Percentiles rank a stretch among this genome's conserved stretches.
Conservation (phyloP, 1,140 invertebrate species). For the Berghia stephanieae region DNA sequence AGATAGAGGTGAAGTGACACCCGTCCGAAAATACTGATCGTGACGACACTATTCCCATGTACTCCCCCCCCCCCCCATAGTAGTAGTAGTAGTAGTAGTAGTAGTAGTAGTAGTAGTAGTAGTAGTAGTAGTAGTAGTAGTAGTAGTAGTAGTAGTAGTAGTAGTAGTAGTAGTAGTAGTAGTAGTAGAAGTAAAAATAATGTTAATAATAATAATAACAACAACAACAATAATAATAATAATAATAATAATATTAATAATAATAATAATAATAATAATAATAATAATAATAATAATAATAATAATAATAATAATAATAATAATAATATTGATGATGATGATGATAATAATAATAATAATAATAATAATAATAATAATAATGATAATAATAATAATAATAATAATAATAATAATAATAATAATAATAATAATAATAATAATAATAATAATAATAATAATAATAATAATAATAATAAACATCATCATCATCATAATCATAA, state of each 20-base stretch:
- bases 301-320: neutral
- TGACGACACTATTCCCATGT: too few relatives aligned
- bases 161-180: constrained; percentile 29
- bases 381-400: neutral
- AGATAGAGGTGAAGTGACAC: too few relatives aligned
- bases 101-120: constrained; percentile 36
- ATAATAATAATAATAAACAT: too few relatives aligned
- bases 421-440: too few relatives aligned
- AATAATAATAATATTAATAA: constrained; percentile 10
- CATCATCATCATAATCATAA: too few relatives aligned
- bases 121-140: constrained; percentile 34
- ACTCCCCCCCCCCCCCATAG: neutral
- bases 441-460: too few relatives aligned
- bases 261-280: neutral
- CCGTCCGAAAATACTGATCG: too few relatives aligned
- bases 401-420: too few relatives aligned
- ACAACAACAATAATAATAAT: constrained; percentile 10
- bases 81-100: constrained; percentile 34
- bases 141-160: constrained; percentile 31
- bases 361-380: neutral
- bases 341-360: neutral
- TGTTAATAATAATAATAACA: constrained; percentile 28
- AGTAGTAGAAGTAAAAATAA: constrained; percentile 28
- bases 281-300: neutral
- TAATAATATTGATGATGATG: neutral